Percentiles rank a stretch among this genome's conserved stretches.
phyloP scores from a whole-genome alignment of 2,113 vertebrate species.

The Podocnemis expansa region DNA sequence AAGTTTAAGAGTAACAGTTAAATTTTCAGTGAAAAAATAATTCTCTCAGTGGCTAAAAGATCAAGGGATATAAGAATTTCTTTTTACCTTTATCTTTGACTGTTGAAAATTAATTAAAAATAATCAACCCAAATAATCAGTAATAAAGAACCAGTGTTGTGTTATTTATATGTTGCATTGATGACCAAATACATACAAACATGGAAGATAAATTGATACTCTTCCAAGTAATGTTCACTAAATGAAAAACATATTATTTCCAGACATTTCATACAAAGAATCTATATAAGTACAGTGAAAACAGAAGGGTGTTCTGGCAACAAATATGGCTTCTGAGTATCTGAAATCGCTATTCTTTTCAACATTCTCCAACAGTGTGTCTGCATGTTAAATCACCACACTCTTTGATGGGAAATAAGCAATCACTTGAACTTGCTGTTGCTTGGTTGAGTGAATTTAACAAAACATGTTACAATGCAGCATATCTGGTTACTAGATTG shows the following conservation, averaged over 20 bases:
- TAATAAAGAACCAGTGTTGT: neutral
- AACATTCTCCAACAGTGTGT: neutral
- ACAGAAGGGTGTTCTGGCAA: neutral
- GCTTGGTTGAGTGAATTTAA: constrained; percentile 19
- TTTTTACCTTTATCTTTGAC: neutral
- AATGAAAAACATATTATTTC: neutral
- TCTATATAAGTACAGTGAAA: fast-evolving
- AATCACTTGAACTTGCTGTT: neutral
- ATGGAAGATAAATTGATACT: neutral
- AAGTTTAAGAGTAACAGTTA: neutral
- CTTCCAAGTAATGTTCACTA: neutral
- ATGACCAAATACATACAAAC: neutral
- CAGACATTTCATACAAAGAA: neutral
- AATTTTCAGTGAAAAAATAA: neutral
- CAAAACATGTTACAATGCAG: neutral
- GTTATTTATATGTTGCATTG: neutral
- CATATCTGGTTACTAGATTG: constrained; percentile 1
- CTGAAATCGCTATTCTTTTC: neutral
- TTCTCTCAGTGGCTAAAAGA: neutral
- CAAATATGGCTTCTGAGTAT: neutral
- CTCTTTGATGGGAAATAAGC: constrained; percentile 1
- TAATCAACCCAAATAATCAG: neutral
- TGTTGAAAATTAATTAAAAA: neutral
- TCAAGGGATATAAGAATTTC: neutral
- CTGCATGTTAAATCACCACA: neutral